phyloP scores from a whole-genome alignment of 2,113 vertebrate species.

The Sylvietta virens region DNA sequence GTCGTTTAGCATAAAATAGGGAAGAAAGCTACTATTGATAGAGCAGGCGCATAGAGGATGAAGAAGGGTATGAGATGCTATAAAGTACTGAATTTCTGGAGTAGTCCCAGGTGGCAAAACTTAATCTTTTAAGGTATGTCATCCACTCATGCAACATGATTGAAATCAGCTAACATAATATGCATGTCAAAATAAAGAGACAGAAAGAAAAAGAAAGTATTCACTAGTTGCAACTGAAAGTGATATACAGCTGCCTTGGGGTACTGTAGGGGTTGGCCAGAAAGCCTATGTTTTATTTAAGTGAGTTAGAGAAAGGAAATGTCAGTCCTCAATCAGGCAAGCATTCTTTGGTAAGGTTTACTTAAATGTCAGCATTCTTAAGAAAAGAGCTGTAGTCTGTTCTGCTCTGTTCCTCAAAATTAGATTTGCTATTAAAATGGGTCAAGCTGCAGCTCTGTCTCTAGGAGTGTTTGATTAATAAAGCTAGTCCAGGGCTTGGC shows the following conservation, averaged over 20 bases:
- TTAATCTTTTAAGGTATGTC: slow-evolving; percentile 78
- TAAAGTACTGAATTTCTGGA: slow-evolving; percentile 68
- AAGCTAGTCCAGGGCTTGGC: neutral
- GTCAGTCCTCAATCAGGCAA: slow-evolving; percentile 71
- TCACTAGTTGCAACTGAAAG: slow-evolving; percentile 60
- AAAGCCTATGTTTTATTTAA: slow-evolving; percentile 65
- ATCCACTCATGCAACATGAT: slow-evolving; percentile 62
- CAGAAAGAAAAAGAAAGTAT: slow-evolving; percentile 59
- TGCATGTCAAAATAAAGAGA: slow-evolving; percentile 68
- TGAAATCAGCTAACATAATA: slow-evolving; percentile 72
- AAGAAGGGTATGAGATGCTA: slow-evolving; percentile 65
- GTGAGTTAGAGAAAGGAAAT: slow-evolving; percentile 74
- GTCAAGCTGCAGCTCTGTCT: neutral
- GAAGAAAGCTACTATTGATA: slow-evolving; percentile 72
- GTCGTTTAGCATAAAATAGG: slow-evolving; percentile 60
- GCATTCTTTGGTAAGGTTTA: slow-evolving; percentile 71
- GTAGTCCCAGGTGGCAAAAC: slow-evolving; percentile 71
- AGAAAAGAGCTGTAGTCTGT: slow-evolving; percentile 48
- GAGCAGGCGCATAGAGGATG: slow-evolving; percentile 35
- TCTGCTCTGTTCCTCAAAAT: slow-evolving; percentile 32
- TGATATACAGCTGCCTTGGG: slow-evolving; percentile 61
- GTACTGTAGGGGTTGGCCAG: slow-evolving; percentile 62
- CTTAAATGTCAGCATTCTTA: slow-evolving; percentile 71
- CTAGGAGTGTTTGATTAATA: slow-evolving; percentile 39
- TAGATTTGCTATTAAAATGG: slow-evolving; percentile 35